Evolutionary conservation across 2,113 vertebrate species (phyloP), one percentile per base, ranked within the genome.

Genomic region (Rynchops niger): DNA sequence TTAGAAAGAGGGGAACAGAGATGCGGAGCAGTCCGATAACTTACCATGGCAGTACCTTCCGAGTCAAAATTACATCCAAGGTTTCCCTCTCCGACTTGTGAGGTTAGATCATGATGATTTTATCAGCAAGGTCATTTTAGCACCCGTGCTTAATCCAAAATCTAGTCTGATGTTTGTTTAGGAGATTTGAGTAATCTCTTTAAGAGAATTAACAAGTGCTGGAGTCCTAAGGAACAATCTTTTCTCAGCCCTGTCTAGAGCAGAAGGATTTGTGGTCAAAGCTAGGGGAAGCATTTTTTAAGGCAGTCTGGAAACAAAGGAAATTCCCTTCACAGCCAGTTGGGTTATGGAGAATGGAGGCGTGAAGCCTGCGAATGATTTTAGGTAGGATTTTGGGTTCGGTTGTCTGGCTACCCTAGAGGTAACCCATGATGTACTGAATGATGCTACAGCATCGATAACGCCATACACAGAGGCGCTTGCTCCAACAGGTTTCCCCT

Each of bases 161-260:
- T 53, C 93, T 95, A 91, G 81, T 80, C 84, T 73, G 81, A 88
- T 95, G 40, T 85, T 97, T 95, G 84, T 93, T 96, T 91, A 96
- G 90, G 55, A 86, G 97, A 96, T 97, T 86, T 88, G 50, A 83
- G 42, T 96, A 97, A 97, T 97, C 97, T 96, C 94, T 96, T 96
- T 95, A 95, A 90, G 92, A 70, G 96, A 95, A 96, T 97, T 95
- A 97, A 90, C 81, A 73, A 88, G 82, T 67, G 65, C 50, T 92
- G 43, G 42, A 87, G 73, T 83, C 63, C 76, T 82, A 93, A 87
- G 56, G 95, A 94, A 12, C 71, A 88, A 69, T 82, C 58, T 76
- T 87, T 65, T 77, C 78, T 84, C 73, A 61, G 55, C 26, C 27
- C 50, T 66, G 58, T 89, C 62, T 47, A 12, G 55, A 93, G 74